Conservation (phyloP, 2,113 vertebrate genomes). For the Muntiacus reevesi region DNA sequence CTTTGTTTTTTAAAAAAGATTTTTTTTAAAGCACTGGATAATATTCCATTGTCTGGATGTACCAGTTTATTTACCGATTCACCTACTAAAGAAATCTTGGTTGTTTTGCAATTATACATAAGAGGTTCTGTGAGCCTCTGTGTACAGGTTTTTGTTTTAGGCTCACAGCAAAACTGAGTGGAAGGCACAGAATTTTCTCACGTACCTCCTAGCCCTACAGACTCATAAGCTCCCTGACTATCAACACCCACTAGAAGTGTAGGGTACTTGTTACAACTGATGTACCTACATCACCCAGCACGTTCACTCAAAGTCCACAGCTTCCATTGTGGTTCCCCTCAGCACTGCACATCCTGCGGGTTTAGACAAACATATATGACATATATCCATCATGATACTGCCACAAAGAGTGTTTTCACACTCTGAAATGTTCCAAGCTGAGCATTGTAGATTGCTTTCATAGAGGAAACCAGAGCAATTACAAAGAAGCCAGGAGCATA, state of each 20-base stretch:
- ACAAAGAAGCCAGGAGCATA: background rate
- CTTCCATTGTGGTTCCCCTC: background rate
- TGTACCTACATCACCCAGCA: fast-evolving
- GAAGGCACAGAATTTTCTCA: background rate
- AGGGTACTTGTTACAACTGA: background rate
- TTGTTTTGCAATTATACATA: background rate
- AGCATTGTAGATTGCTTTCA: background rate
- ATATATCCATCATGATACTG: background rate
- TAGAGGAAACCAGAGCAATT: background rate
- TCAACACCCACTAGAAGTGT: background rate
- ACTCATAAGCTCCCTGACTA: background rate
- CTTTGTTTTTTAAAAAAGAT: background rate
- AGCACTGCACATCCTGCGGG: fast-evolving
- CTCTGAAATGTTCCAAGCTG: background rate
- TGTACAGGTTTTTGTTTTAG: background rate
- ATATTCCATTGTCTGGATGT: background rate
- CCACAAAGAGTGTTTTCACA: background rate
- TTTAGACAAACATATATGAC: background rate
- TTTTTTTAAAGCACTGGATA: background rate
- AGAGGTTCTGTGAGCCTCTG: background rate
- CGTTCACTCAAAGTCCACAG: background rate
- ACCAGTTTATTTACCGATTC: background rate
- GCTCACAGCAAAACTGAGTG: background rate
- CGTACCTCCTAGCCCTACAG: background rate
- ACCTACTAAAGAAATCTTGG: background rate